Base-by-base conservation (phyloP, 1,140 invertebrate species). In the Bursaphelenchus mucronatus region DNA sequence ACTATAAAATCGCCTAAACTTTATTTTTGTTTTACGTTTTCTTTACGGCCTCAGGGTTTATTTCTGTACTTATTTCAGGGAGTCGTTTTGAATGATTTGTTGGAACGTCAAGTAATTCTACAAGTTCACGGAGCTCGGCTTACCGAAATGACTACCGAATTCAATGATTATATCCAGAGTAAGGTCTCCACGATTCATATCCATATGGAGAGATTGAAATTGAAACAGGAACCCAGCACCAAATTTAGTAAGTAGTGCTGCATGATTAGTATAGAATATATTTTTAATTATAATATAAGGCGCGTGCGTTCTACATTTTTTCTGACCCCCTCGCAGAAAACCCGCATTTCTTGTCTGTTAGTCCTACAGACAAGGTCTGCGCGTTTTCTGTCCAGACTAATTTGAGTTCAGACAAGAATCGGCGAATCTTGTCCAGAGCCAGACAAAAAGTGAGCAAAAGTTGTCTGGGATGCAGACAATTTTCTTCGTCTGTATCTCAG, bases 11-110 rank as follows among this genome's bases (percentile, higher is more conserved):
- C 30, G 1, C 30, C 30, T 30, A 1, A 30, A 30, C 30, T 30
- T 30, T 49, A n/a, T 49, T n/a, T 49, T 49, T 49, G 6, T 19
- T 49, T 49, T 49, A n/a, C 47, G 19, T 49, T 6, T 49, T n/a
- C 13, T 49, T 49, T n/a, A 19, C 19, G 47, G 19, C 47, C 47
- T 49, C 19, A n/a, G 47, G 19, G 47, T 49, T 49, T n/a, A 49
- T 19, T 49, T 49, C 6, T 55, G 6, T 44, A 4, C 57, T 39
- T 9, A n/a, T 54, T 59, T 45, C 7, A 59, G 57, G 57, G 52
- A 50, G 30, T 59, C 57, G 41, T 40, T 7, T 45, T 59, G 57
- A 17, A 59, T 44, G 57, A 59, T 39, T 39, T 59, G 41, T 44
- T 46, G 13, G 57, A 59, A 59, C 57, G 57, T 4, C 40, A 59